phyloP scores from a whole-genome alignment of 2,888 invertebrate genomes.

The Crepidodera aurea region DNA sequence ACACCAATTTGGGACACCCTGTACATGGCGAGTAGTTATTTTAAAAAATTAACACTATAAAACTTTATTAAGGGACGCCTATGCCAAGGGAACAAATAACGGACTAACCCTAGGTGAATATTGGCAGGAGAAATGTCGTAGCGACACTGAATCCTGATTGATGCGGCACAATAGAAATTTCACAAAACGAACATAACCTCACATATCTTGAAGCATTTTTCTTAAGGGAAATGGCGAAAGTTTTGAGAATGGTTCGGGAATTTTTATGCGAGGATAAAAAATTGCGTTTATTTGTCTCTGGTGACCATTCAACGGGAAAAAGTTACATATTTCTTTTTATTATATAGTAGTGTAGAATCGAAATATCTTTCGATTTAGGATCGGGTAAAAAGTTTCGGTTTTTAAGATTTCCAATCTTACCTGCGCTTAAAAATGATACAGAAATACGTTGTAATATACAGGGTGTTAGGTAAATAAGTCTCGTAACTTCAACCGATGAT shows the following conservation, averaged over 20 bases:
- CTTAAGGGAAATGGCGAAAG: slow-evolving; percentile 28
- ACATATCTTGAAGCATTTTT: slow-evolving; percentile 32
- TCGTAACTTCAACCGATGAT: too few species aligned
- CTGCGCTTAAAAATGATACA: too few species aligned
- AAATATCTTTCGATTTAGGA: too few species aligned
- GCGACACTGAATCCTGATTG: slow-evolving; percentile 44
- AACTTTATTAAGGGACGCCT: too few species aligned
- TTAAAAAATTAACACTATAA: too few species aligned
- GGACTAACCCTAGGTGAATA: slow-evolving; percentile 10
- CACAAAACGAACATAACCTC: slow-evolving; percentile 34
- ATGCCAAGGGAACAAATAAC: too few species aligned
- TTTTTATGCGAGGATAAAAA: slow-evolving; percentile 19
- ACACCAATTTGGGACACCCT: too few species aligned
- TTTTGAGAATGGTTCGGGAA: slow-evolving; percentile 15
- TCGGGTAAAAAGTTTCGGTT: too few species aligned
- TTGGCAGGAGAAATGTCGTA: slow-evolving; percentile 41
- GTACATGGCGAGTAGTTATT: too few species aligned
- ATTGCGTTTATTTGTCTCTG: slow-evolving; percentile 21
- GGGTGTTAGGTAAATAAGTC: too few species aligned
- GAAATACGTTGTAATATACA: too few species aligned
- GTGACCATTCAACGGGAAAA: slow-evolving; percentile 10
- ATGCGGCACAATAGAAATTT: slow-evolving; percentile 41
- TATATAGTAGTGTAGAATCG: neutral
- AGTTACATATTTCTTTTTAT: slow-evolving; percentile 4
- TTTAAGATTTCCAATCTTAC: too few species aligned